Conservation (phyloP, 2,113 vertebrate genomes). For the Corynorhinus townsendii region DNA sequence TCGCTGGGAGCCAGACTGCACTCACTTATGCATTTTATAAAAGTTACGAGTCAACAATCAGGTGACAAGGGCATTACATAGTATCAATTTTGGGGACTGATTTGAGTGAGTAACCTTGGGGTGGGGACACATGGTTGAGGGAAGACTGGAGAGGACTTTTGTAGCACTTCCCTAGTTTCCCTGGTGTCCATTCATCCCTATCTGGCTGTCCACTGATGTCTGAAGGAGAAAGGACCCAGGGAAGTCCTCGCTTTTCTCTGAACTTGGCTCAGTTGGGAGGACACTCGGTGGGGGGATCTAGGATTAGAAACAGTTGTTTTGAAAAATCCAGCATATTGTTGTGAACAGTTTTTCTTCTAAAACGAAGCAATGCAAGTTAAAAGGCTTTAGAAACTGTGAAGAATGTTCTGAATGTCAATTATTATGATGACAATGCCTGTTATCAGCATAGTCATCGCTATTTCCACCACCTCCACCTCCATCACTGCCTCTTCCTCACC, state of each 20-base stretch:
- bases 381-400: not conserved
- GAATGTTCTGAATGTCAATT: not conserved
- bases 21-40: slow-evolving; percentile 7
- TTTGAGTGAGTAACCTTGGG: not conserved
- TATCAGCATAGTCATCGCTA: not conserved
- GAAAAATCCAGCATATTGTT: not conserved
- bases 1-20: not conserved
- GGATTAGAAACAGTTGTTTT: not conserved
- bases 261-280: not conserved
- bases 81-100: not conserved
- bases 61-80: not conserved
- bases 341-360: not conserved
- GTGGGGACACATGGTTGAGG: not conserved
- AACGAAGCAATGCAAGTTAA: not conserved
- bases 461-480: too few species aligned
- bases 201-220: not conserved
- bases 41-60: slow-evolving; percentile 10
- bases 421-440: not conserved
- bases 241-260: not conserved
- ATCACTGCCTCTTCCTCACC: not conserved
- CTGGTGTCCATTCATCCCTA: not conserved
- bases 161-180: not conserved
- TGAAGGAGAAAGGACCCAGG: not conserved
- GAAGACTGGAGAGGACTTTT: not conserved
- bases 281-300: not conserved